Conservation (phyloP, 2,888 invertebrate genomes). For the Protonemura montana region DNA sequence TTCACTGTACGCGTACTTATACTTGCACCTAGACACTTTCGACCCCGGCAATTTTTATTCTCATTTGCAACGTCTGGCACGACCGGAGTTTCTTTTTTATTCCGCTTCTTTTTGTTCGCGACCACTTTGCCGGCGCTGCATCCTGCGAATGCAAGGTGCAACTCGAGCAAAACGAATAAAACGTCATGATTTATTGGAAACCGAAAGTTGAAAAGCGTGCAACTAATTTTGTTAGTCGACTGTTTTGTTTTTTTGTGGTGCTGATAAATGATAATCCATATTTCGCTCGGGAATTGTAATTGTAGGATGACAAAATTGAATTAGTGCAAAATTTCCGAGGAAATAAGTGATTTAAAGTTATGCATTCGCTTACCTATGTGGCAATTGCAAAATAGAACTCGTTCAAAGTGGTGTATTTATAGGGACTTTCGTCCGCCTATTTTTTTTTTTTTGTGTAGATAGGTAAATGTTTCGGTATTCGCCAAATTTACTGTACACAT, state of each 20-base stretch:
- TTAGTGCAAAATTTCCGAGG: background rate
- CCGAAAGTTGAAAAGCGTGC: background rate
- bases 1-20: background rate
- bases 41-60: background rate
- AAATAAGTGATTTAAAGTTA: too few relatives aligned
- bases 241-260: background rate
- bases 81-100: background rate
- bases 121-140: background rate
- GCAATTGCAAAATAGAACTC: too few relatives aligned
- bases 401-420: too few relatives aligned
- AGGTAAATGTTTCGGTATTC: too few relatives aligned
- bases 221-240: background rate
- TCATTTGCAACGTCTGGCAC: background rate
- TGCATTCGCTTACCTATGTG: too few relatives aligned
- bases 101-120: background rate
- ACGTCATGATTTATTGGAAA: background rate
- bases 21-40: background rate
- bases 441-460: too few relatives aligned
- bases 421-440: too few relatives aligned
- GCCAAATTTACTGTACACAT: too few relatives aligned
- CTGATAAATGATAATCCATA: background rate
- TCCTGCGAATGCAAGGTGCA: slow-evolving; percentile 7
- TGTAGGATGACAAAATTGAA: background rate
- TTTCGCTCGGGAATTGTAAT: background rate
- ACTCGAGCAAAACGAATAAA: background rate